Base-by-base conservation (phyloP, 2,888 invertebrate genomes). In the Epinotia demarniana region DNA sequence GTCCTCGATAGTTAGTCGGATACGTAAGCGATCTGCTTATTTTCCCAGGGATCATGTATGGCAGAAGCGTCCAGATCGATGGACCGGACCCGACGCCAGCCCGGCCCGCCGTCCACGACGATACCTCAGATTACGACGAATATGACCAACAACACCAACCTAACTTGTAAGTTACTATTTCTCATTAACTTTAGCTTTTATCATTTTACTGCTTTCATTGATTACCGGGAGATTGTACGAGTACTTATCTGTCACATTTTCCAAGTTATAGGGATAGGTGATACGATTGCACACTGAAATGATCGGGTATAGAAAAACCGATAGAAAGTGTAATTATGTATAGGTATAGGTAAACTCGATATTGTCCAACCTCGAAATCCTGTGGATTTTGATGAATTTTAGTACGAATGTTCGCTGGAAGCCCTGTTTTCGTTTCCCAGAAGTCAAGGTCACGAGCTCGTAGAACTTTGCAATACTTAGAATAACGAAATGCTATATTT, bases 71-170 rank as follows among this genome's bases (percentile, higher is more conserved):
- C 4, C 83, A 81, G 39, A 78, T 80, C 3, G 68, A 63, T 53
- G 78, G 58, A 76, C 75, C 81, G 18, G 87, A 87, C 58, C 85
- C 86, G 64, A 85, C 87, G 73, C 86, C 84, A 0, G 82, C 84
- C 23, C 86, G 87, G 33, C 53, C 3, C 3, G 5, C 8, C 49
- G 81, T 84, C 2, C 75, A 63, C 23, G 77, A 70, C 0, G 81
- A 79, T 8, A 83, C 76, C 62, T 79, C 77, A 0, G 83, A 82
- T 62, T 79, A 78, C 27, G 85, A 84, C 1, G 49, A 75, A 3
- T 83, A 77, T 73, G 80, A 81, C 13, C 76, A 77, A 13, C 78
- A 16, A 13, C 78, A 16, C 0, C 77, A 77, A 8, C 46, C 78
- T 4, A 80, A 84, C n/a, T 80, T 77, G 87, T 87, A 79, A 64